Evolutionary conservation across 2,888 invertebrate species (phyloP).

Genomic region (Ichneumoninae sp.): DNA sequence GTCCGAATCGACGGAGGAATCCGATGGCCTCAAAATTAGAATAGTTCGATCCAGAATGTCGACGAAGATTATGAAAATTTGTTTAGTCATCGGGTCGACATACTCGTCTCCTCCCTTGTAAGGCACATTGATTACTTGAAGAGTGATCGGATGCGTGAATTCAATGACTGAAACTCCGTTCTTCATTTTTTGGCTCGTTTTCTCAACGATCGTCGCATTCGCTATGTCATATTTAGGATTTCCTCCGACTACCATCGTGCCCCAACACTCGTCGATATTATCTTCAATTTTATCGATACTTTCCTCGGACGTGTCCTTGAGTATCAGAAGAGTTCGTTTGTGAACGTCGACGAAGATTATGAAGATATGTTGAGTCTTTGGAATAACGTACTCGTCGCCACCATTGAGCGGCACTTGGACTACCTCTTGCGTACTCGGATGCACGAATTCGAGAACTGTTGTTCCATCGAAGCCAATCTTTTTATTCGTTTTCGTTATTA

Average conservation of each 20-base stretch:
- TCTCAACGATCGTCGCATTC: not conserved
- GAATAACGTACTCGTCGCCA: constrained; percentile 39
- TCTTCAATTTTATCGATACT: not conserved
- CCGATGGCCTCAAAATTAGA: not conserved
- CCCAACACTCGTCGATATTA: constrained; percentile 1
- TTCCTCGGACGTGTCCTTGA: not conserved
- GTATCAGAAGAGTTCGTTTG: constrained; percentile 28
- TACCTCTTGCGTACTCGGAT: constrained; percentile 15
- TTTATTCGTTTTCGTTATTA: not conserved
- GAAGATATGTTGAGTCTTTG: constrained; percentile 17
- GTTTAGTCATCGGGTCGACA: constrained; percentile 12
- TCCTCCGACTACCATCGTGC: constrained; percentile 16
- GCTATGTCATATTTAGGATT: constrained; percentile 25
- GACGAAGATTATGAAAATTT: constrained; percentile 25
- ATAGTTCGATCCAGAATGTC: constrained; percentile 12
- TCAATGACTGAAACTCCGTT: not conserved
- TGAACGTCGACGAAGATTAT: constrained; percentile 32
- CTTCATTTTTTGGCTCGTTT: constrained; percentile 1
- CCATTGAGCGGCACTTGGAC: not conserved
- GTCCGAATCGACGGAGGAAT: not conserved
- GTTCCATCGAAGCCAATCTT: constrained; percentile 15
- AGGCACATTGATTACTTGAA: not conserved
- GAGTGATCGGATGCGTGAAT: not conserved
- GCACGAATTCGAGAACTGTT: constrained; percentile 9
- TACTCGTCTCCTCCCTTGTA: not conserved